phyloP scores from a whole-genome alignment of 2,797 vertebrate genomes.

The Crax fasciolata region DNA sequence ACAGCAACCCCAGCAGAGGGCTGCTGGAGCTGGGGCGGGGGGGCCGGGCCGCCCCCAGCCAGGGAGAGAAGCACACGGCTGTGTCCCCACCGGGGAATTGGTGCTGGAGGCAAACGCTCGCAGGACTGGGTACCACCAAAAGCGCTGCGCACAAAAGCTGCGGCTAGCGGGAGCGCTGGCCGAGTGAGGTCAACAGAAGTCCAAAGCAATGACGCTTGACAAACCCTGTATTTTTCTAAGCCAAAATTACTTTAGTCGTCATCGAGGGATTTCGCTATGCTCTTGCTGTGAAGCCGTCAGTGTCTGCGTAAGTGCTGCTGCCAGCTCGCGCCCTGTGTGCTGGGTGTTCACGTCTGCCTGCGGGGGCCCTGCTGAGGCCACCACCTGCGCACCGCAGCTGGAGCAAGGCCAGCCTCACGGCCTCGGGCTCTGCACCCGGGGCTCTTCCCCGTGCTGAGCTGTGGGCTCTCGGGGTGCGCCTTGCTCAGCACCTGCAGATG shows the following conservation, averaged over 20 bases:
- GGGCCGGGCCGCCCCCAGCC: not conserved
- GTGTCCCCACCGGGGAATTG: no score
- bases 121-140: conserved; percentile 41
- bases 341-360: not conserved
- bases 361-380: not conserved
- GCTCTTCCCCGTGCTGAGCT: no score
- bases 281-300: not conserved
- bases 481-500: not conserved
- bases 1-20: conserved; percentile 83
- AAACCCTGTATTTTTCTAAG: not conserved
- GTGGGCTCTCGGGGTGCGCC: no score
- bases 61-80: not conserved
- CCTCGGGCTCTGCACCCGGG: no score
- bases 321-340: not conserved
- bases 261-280: not conserved
- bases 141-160: conserved; percentile 47
- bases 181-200: conserved; percentile 51
- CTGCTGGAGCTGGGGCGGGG: conserved; percentile 80
- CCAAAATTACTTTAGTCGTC: not conserved
- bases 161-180: not conserved
- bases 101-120: conserved; percentile 16
- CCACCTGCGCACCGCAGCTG: not conserved
- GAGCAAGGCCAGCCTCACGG: not conserved
- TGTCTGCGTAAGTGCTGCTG: not conserved
- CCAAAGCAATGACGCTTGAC: conserved; percentile 14